A percentile compares a stretch with the other conserved stretches of the same genome.
phyloP scores from a whole-genome alignment of 2,113 vertebrate species.

The Phrynosoma platyrhinos region DNA sequence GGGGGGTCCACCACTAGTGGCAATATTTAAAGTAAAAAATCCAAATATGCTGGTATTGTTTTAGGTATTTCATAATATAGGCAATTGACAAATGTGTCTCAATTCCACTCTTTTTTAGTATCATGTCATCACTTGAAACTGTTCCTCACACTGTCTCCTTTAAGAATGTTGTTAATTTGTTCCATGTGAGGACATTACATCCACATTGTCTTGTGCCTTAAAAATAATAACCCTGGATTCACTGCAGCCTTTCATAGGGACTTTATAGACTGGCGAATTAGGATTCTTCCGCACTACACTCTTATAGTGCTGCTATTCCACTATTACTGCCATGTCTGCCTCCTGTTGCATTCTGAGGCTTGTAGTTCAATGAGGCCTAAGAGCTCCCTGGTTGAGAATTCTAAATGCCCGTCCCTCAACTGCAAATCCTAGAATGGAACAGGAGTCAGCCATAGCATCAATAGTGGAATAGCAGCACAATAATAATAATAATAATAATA shows the following conservation, averaged over 20 bases:
- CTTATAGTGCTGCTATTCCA: no score
- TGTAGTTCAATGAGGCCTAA: no score
- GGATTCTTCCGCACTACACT: background rate
- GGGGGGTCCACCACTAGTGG: slow-evolving; percentile 30
- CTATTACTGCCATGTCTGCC: no score
- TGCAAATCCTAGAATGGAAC: no score
- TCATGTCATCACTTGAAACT: slow-evolving; percentile 68
- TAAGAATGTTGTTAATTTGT: slow-evolving; percentile 51
- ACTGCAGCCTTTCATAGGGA: background rate
- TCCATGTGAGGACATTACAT: slow-evolving; percentile 12
- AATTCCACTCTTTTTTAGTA: slow-evolving; percentile 62
- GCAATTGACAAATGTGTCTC: slow-evolving; percentile 77
- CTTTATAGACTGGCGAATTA: background rate
- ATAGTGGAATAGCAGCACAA: no score
- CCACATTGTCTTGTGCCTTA: background rate
- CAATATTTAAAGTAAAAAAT: slow-evolving; percentile 28
- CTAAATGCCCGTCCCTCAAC: no score
- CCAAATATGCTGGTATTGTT: slow-evolving; percentile 67
- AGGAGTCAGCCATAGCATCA: no score
- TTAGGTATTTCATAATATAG: slow-evolving; percentile 71
- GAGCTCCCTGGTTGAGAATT: no score
- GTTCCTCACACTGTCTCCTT: slow-evolving; percentile 72
- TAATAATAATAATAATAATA: no score
- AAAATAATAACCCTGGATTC: background rate
- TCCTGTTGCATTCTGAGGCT: no score